phyloP scores from a whole-genome alignment of 2,888 invertebrate species.

The Andrena haemorrhoa region DNA sequence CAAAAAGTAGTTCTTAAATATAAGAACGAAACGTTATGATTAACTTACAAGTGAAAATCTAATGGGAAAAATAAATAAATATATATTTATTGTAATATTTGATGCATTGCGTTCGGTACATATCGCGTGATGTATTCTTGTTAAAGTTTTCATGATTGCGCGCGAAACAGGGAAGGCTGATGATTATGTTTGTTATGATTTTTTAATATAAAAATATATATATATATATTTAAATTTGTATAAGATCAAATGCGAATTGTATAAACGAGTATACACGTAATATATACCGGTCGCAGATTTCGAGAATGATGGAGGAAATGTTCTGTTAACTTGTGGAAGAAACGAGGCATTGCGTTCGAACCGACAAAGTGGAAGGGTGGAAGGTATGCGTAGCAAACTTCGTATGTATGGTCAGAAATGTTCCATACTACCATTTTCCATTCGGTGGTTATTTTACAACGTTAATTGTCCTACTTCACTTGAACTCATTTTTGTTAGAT shows the following conservation, averaged over 20 bases:
- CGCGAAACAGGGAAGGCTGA: not conserved
- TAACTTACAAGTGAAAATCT: conserved; percentile 9
- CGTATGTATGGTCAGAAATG: not conserved
- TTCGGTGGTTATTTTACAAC: conserved; percentile 45
- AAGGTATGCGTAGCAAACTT: not conserved
- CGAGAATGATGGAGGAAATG: not conserved
- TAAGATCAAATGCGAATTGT: conserved; percentile 17
- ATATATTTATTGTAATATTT: conserved; percentile 24
- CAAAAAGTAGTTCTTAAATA: too few species aligned
- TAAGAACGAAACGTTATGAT: conserved; percentile 4
- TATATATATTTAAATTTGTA: not conserved
- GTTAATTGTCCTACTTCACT: conserved; percentile 68
- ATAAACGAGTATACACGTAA: not conserved
- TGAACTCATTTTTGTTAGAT: conserved; percentile 70
- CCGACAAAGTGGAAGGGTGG: conserved; percentile 1
- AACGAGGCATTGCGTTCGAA: not conserved
- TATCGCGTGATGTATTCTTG: conserved; percentile 11
- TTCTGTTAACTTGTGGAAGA: not conserved
- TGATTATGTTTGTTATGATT: conserved; percentile 15
- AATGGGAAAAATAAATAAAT: not conserved
- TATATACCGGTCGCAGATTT: not conserved
- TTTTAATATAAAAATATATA: not conserved
- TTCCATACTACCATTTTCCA: conserved; percentile 45
- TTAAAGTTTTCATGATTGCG: not conserved
- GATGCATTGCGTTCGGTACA: conserved; percentile 13